A percentile compares a stretch with the other conserved stretches of the same genome.
These are phyloP conservation scores for Cnemophilus loriae DNA, from an alignment of 2,113 vertebrate genomes.

Conservation along the genomic window DNA sequence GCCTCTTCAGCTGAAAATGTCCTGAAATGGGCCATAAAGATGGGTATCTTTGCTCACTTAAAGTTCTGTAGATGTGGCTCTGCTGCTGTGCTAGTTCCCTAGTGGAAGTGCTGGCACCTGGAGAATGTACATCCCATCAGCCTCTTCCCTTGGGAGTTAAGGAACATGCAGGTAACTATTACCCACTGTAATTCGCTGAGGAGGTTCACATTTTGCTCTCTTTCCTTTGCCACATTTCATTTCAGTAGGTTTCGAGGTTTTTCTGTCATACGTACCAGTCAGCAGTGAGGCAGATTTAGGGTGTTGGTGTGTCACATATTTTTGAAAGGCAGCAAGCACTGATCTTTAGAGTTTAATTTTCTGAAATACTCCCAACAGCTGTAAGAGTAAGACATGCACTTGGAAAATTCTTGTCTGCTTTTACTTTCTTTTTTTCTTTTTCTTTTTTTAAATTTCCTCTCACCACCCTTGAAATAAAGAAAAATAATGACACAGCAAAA, in stretches of 20 bases:
- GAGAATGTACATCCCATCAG: not conserved
- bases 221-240: not conserved
- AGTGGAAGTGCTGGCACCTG: rapidly evolving
- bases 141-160: not conserved
- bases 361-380: not conserved
- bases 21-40: not conserved
- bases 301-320: not conserved
- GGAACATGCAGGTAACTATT: not conserved
- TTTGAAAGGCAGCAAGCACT: not conserved
- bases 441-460: not conserved
- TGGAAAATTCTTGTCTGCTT: not conserved
- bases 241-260: not conserved
- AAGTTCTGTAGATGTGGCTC: not conserved
- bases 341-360: not conserved
- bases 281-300: not conserved
- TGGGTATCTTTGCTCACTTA: rapidly evolving
- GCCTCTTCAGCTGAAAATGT: not conserved
- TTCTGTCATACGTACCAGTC: not conserved
- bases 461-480: not conserved
- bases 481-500: not conserved
- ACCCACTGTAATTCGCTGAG: not conserved
- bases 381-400: not conserved
- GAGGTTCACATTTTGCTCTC: not conserved
- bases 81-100: not conserved
- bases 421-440: not conserved